Evolutionary conservation across 2,113 vertebrate genomes (phyloP).

Genomic region (Benitochromis conjunctus): DNA sequence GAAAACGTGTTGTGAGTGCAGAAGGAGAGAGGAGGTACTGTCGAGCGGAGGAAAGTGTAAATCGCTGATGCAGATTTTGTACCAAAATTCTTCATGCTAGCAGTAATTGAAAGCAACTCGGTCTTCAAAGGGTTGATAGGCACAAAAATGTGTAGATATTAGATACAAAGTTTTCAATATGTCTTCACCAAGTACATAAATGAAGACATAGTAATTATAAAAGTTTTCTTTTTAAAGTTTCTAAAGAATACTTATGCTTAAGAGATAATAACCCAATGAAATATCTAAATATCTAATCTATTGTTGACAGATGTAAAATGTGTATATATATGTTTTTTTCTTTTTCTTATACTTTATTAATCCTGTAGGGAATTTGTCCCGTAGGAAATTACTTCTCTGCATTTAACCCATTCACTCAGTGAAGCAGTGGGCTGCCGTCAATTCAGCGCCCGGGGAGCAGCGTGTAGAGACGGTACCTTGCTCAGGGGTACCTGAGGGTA

Average conservation of each 20-base stretch:
- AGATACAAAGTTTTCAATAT: neutral
- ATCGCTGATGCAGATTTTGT: conserved; percentile 46
- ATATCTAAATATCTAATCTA: neutral
- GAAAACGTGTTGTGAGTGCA: conserved; percentile 35
- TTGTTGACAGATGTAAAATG: neutral
- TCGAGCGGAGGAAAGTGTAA: conserved; percentile 11
- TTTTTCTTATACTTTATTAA: too few relatives aligned
- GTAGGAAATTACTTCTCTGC: too few relatives aligned
- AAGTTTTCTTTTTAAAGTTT: neutral
- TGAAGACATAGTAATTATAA: neutral
- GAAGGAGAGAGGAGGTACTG: conserved; percentile 1
- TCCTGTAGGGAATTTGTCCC: too few relatives aligned
- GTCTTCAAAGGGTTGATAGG: neutral
- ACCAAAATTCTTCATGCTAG: neutral
- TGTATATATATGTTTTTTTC: neutral
- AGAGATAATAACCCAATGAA: neutral
- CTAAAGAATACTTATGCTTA: neutral
- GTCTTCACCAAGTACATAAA: neutral
- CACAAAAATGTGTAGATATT: neutral
- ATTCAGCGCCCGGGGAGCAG: too few relatives aligned
- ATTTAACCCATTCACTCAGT: too few relatives aligned
- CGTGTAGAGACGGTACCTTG: too few relatives aligned
- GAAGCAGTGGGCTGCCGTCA: too few relatives aligned
- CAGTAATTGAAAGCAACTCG: neutral
- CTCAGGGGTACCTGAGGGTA: too few relatives aligned